Conservation (phyloP, 2,797 vertebrate genomes). For the Simalia tracyae region DNA sequence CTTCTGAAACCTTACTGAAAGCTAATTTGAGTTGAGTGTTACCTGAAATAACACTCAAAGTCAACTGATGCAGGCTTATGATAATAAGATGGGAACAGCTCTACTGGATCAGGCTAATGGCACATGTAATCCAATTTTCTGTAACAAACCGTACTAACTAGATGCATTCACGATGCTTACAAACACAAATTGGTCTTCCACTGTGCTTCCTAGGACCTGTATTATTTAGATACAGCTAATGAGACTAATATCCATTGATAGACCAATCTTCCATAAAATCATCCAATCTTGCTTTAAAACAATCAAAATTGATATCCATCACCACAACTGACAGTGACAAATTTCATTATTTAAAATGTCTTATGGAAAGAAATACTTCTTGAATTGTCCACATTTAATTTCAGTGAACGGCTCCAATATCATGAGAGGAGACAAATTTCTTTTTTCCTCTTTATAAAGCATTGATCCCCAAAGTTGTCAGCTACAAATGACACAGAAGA, state of each 20-base stretch:
- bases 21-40: neutral
- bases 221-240: neutral
- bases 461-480: no score
- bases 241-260: neutral
- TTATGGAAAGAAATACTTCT: no score
- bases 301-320: no score
- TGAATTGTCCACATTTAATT: no score
- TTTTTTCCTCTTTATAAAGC: no score
- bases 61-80: neutral
- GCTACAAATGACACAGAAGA: neutral
- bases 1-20: constrained; percentile 33
- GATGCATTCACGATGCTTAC: neutral
- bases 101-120: neutral
- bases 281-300: no score
- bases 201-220: neutral
- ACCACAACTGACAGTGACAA: no score
- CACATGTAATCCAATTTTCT: neutral
- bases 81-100: neutral
- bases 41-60: neutral
- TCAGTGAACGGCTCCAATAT: no score
- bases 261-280: neutral
- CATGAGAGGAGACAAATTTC: no score
- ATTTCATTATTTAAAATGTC: no score
- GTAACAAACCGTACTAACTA: neutral
- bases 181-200: neutral